Percentiles rank a stretch among this genome's conserved stretches.
These are phyloP conservation scores for Cygnus atratus DNA, from an alignment of 2,113 vertebrate species.

Conservation along the genomic window DNA sequence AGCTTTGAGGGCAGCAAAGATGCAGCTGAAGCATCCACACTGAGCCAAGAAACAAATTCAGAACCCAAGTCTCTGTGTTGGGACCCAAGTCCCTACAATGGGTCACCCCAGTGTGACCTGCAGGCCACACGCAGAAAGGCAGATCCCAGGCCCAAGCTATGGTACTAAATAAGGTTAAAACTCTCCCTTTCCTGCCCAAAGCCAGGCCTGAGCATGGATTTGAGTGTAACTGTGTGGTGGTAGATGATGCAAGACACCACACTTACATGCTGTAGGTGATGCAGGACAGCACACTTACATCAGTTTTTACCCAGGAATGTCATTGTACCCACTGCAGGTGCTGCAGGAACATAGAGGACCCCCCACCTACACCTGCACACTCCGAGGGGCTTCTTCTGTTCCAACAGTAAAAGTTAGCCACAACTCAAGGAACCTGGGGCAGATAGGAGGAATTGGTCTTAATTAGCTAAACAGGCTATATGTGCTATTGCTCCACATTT, in stretches of 20 bases:
- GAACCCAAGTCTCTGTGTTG: background rate
- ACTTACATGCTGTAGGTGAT: background rate
- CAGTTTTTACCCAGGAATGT: background rate
- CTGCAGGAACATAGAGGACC: background rate
- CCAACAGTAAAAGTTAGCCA: background rate
- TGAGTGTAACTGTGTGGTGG: background rate
- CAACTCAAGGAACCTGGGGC: background rate
- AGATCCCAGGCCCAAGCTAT: background rate
- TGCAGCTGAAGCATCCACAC: background rate
- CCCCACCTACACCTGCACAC: background rate
- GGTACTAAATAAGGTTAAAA: background rate
- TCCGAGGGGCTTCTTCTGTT: background rate
- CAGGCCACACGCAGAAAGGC: background rate
- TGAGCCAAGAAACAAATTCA: background rate
- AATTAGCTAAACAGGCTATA: constrained; percentile 19
- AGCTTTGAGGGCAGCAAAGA: background rate
- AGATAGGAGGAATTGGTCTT: constrained; percentile 23
- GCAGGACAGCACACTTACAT: background rate
- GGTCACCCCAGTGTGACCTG: background rate
- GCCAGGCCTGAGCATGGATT: background rate
- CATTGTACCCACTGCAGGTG: background rate
- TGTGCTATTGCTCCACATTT: constrained; percentile 12
- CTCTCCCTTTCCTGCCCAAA: background rate
- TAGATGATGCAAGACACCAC: background rate
- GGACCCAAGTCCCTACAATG: background rate